Evolutionary conservation across 2,888 invertebrate species (phyloP), one percentile per base, ranked within the genome.

Genomic region (Phengaris arion): DNA sequence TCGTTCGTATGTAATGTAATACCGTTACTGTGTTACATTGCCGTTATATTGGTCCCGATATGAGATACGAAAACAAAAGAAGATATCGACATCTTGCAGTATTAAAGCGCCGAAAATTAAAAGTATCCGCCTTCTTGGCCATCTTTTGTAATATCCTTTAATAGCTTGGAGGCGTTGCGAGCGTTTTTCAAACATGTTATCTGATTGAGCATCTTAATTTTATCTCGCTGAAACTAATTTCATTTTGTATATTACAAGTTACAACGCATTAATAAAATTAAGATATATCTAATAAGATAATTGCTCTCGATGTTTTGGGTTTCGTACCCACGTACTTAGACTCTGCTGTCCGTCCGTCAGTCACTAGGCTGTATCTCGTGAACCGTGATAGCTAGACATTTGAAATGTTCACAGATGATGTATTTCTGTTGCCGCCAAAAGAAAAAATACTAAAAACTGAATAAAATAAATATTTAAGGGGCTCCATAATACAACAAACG

Each of bases 61-160:
- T 12, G 22, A 10, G 52, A 52, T 54, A 51, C 70, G 22, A 12
- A 72, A 54, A 72, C 45, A 72, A 72, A 72, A 54, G 13, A 54
- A 72, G 52, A 52, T 64, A 64, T 45, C 64, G 35, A 64, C 64
- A 35, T 52, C 52, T 52, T 52, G 52, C 52, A 45, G 12, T 72
- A 72, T 35, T 72, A 72, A 35, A 35, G 54, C 54, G 51, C 72
- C 72, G 52, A 72, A 72, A 72, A 72, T 72, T 72, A 72, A 72
- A 72, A 52, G 72, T 15, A 5, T 52, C 54, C 72, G 72, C 72
- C 72, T 35, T 13, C 52, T 72, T 72, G 54, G 35, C 72, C 72
- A n/a, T 54, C 35, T 52, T 72, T 52, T 52, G 22, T 72, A 72
- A 72, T 72, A 72, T 72, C 72, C 72, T 13, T 52, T 72, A 72